Evolutionary conservation across 1,140 invertebrate genomes (phyloP), one percentile per base, ranked within the genome.

Genomic region (Diorhabda elongata): DNA sequence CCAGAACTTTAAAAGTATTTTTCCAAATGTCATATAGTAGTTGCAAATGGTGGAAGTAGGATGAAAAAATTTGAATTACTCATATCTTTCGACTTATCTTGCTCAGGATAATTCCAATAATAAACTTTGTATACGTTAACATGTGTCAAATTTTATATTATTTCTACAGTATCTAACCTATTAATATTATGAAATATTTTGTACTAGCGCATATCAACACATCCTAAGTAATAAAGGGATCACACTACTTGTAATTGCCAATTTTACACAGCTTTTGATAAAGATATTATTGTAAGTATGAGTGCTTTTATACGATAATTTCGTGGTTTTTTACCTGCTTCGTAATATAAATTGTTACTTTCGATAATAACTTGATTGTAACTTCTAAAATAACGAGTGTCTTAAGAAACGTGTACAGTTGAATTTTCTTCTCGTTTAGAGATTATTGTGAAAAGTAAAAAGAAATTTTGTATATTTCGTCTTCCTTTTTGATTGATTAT

Each of bases 141-240:
- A 70, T 73, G 71, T 73, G 71, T 73, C 71, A 73, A 73, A 73
- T 73, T 62, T 73, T 64, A 44, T 5, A 41, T 59, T 41, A 58
- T 7, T 26, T 59, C 64, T 5, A 42, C 64, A 11, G 26, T 26
- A 26, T 26, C 59, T 6, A 8, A 11, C 8, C 43, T 42, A 8
- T 68, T 6, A 63, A 45, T 45, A 26, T 44, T 56, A 43, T n/a
- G n/a, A 44, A 6, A 42, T 52, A 59, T 64, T 63, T 56, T 64
- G 42, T 45, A 58, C 26, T 56, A 26, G 8, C 45, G 56, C 43
- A 58, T 69, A 26, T 68, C 44, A 52, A 57, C 26, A 26, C 44
- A 58, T 26, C 42, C 41, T 9, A 9, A 69, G 45, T 43, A 63
- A 58, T 64, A 4, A 59, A 47, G 59, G 58, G 59, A 44, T 60